phyloP scores from a whole-genome alignment of 2,888 invertebrate genomes.

The Pseudanteris insignis region DNA sequence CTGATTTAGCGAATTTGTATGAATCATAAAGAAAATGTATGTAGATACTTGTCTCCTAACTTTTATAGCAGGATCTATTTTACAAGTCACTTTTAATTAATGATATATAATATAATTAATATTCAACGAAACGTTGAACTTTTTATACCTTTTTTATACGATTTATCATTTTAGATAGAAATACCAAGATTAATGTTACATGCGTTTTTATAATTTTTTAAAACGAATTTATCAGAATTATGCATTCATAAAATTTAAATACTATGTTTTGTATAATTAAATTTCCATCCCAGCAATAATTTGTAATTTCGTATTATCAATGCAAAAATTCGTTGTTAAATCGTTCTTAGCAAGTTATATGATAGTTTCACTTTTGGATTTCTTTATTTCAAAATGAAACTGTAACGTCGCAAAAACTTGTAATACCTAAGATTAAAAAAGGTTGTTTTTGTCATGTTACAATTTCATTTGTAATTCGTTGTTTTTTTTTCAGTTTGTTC shows the following conservation, averaged over 20 bases:
- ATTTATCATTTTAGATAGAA: slow-evolving; percentile 2
- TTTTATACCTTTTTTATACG: slow-evolving; percentile 16
- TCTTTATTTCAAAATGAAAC: slow-evolving; percentile 19
- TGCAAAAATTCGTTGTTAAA: slow-evolving; percentile 11
- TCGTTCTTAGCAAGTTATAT: slow-evolving; percentile 15
- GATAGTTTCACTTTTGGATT: slow-evolving; percentile 15
- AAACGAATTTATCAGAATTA: slow-evolving; percentile 15
- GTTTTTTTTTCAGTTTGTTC: slow-evolving; percentile 19
- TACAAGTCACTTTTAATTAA: slow-evolving; percentile 5
- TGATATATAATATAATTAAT: not conserved
- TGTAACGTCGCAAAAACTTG: slow-evolving; percentile 11
- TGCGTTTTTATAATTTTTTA: slow-evolving; percentile 11
- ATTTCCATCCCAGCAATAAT: slow-evolving; percentile 17
- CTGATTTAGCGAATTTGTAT: slow-evolving; percentile 5
- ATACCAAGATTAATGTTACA: slow-evolving; percentile 6
- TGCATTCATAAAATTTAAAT: not conserved
- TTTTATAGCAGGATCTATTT: slow-evolving; percentile 8
- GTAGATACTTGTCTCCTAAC: slow-evolving; percentile 13
- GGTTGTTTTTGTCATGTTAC: slow-evolving; percentile 16
- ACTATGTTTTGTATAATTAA: slow-evolving; percentile 16
- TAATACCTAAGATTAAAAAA: not conserved
- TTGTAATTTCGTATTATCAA: slow-evolving; percentile 13
- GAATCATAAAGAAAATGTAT: slow-evolving; percentile 21
- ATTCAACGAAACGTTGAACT: slow-evolving; percentile 6
- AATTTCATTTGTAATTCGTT: slow-evolving; percentile 19